phyloP scores from a whole-genome alignment of 2,797 vertebrate genomes.

The Poliocrania exsul region DNA sequence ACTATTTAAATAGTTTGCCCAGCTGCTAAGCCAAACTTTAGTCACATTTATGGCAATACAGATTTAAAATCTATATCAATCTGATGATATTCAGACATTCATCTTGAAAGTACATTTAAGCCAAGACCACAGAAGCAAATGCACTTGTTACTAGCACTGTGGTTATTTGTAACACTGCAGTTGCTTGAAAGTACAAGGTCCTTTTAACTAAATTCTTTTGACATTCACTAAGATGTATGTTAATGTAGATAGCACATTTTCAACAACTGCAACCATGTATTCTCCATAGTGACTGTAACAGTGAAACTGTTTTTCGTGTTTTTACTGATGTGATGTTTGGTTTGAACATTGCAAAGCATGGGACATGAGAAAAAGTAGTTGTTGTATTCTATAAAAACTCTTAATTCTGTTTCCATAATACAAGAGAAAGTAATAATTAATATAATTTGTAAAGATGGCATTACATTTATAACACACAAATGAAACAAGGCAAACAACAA shows the following conservation, averaged over 20 bases:
- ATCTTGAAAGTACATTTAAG: background rate
- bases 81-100: background rate
- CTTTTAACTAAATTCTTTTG: background rate
- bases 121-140: background rate
- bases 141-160: background rate
- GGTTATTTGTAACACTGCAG: background rate
- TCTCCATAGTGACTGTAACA: conserved; percentile 36
- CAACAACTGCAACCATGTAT: background rate
- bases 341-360: conserved; percentile 3
- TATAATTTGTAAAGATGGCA: conserved; percentile 34
- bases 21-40: background rate
- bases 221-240: background rate
- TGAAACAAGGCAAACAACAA: background rate
- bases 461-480: conserved; percentile 16
- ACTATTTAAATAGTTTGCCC: background rate
- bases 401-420: background rate
- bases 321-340: conserved; percentile 51
- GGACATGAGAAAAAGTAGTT: background rate
- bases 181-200: background rate
- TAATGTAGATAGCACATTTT: conserved; percentile 38
- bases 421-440: conserved; percentile 48
- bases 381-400: background rate
- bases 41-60: background rate
- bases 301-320: conserved; percentile 45
- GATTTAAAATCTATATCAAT: background rate